Percentiles rank a stretch among this genome's conserved stretches.
Evolutionary conservation across 2,888 invertebrate genomes (phyloP).

Genomic region (Bruchidius siliquastri): DNA sequence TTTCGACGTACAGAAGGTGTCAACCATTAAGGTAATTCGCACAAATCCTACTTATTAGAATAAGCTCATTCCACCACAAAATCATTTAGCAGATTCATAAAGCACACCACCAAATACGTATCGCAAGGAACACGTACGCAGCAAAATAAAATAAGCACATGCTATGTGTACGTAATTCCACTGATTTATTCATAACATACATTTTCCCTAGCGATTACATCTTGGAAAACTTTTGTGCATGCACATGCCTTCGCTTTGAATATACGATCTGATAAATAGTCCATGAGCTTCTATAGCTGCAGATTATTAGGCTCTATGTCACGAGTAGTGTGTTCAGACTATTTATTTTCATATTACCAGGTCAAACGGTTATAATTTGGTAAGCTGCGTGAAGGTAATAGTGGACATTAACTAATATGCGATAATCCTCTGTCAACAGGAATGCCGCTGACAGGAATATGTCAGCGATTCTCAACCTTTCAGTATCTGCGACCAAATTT

Average conservation of each 20-base stretch:
- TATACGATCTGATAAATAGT: neutral
- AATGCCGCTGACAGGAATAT: too few species aligned
- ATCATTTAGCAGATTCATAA: too few species aligned
- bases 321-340: neutral
- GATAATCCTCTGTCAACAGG: too few species aligned
- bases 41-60: too few species aligned
- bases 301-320: neutral
- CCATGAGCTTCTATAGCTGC: neutral
- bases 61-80: too few species aligned
- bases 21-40: too few species aligned
- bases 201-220: neutral
- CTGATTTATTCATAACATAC: neutral
- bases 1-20: too few species aligned
- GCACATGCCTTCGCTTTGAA: neutral
- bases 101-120: too few species aligned
- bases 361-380: neutral
- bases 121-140: neutral
- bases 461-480: too few species aligned
- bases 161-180: neutral
- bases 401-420: too few species aligned
- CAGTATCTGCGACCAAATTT: too few species aligned
- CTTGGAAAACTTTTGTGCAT: neutral
- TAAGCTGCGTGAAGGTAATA: neutral
- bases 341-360: neutral
- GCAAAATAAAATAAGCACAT: neutral